Evolutionary conservation across 2,797 vertebrate genomes (phyloP), one percentile per base, ranked within the genome.

Genomic region (Oryzias dopingdopingensis): DNA sequence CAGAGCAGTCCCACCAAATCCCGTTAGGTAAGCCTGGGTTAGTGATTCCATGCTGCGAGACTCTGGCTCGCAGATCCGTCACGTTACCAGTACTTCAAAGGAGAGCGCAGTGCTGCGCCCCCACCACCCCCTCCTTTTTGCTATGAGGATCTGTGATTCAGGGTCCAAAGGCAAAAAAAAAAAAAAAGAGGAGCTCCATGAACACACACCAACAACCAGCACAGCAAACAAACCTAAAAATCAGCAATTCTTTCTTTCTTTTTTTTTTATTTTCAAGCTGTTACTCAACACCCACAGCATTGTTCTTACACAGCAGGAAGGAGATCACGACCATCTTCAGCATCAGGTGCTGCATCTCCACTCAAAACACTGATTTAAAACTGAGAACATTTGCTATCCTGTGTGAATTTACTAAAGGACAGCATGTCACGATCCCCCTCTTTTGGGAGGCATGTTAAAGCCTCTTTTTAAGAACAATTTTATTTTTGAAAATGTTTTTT

Each of bases 21-120:
- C 88, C 81, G 82, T 92, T 92, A 91, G 90, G 90, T 90, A 92
- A 91, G 88, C 89, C 89, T 70, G 90, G 89, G 90, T 90, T 92
- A 90, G 89, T 87, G 87, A 91, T 93, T 92, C 90, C 89, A 90
- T 80, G 86, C 90, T 88, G 88, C 78, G 81, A 88, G 86, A 90
- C 83, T 84, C 77, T 78, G 83, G 86, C 88, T 76, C 84, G 82
- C 79, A 89, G 83, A 92, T 92, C 91, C 86, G 90, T 92, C 91
- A 93, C 89, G 85, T 91, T 86, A 85, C 79, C 79, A 70, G 84
- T 79, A 91, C 90, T 89, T 93, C 91, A 92, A 93, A 93, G 90
- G 76, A 67, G 74, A 86, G 75, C 59, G 69, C 76, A 72, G 74
- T 37, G 29, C 79, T 59, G 75, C 76, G 65, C 50, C 56, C 76